Evolutionary conservation across 2,888 invertebrate species (phyloP).

Genomic region (Atrina japonica): DNA sequence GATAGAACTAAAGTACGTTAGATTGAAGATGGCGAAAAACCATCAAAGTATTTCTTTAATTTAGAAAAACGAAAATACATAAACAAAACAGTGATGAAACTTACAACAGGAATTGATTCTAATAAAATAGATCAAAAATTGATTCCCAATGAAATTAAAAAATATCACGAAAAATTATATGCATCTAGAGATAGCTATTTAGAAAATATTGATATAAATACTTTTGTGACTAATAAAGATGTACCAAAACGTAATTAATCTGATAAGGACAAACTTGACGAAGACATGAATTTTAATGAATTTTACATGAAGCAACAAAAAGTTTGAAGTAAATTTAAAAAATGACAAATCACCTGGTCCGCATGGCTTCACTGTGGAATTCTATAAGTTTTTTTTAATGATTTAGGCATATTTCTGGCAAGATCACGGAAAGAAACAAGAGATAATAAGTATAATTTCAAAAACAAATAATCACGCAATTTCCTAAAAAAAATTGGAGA

Average conservation of each 20-base stretch:
- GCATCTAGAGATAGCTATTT: not conserved
- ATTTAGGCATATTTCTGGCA: slow-evolving; percentile 2
- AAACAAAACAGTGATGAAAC: no score
- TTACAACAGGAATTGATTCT: no score
- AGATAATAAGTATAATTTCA: slow-evolving; percentile 10
- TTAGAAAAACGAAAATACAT: no score
- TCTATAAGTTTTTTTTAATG: slow-evolving; percentile 14
- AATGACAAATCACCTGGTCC: slow-evolving; percentile 15
- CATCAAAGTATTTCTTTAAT: no score
- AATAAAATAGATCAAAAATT: no score
- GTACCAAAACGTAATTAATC: not conserved
- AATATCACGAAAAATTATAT: no score
- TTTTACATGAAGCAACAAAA: slow-evolving; percentile 4
- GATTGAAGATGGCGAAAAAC: no score
- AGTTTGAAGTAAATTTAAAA: slow-evolving; percentile 2
- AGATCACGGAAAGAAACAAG: slow-evolving; percentile 10
- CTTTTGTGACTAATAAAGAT: not conserved
- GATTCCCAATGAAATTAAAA: no score
- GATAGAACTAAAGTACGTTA: no score
- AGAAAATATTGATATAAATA: slow-evolving; percentile 3
- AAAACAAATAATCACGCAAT: slow-evolving; percentile 3
- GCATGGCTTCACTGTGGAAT: slow-evolving; percentile 10
- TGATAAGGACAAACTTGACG: not conserved
- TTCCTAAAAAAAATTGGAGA: slow-evolving; percentile 18
- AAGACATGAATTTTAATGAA: not conserved